Base-by-base conservation (phyloP, 2,113 vertebrate species). In the Crypturellus undulatus region DNA sequence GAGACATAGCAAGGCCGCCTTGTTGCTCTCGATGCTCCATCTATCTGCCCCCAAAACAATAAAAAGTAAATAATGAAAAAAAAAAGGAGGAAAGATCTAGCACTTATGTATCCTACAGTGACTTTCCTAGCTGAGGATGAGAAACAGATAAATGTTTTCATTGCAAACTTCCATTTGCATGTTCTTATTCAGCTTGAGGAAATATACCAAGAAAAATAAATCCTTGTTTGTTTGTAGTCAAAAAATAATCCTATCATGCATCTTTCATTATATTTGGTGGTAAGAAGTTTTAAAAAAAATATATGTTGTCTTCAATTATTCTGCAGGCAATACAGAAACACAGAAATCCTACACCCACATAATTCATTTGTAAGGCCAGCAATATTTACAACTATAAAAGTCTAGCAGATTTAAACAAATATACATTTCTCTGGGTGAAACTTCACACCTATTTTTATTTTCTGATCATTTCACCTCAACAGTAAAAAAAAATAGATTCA, bases 321-420 rank as follows among this genome's bases (percentile, higher is more conserved):
- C 69, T 86, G 36, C 90, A 91, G 68, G 51, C 65, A 94, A 90
- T 90, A 84, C 56, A 60, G 85, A 85, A 90, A 93, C 90, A 75
- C 1, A 88, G 79, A 87, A 95, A 92, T 94, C 77, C 51, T 88
- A 64, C 89, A 87, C 87, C 93, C 68, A 92, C 72, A 56, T 69
- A 94, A 63, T 79, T 78, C 84, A 21, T 90, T 96, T 86, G 38
- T 0, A 7, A 91, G 91, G 82, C 82, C 71, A 91, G 84, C 71
- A 90, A 78, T 91, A 87, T 90, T 94, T 91, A 78, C 80, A 42
- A 77, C 42, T 84, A 13, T 76, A 92, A 91, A 92, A 65, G 4
- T 25, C 47, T 36, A 78, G 75, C 84, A 86, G 84, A 95, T 88
- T 94, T 83, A 90, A 91, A 94, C 60, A 94, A 90, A 83, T 52